Evolutionary conservation across 2,113 vertebrate species (phyloP), one percentile per base, ranked within the genome.

Genomic region (Colius striatus): DNA sequence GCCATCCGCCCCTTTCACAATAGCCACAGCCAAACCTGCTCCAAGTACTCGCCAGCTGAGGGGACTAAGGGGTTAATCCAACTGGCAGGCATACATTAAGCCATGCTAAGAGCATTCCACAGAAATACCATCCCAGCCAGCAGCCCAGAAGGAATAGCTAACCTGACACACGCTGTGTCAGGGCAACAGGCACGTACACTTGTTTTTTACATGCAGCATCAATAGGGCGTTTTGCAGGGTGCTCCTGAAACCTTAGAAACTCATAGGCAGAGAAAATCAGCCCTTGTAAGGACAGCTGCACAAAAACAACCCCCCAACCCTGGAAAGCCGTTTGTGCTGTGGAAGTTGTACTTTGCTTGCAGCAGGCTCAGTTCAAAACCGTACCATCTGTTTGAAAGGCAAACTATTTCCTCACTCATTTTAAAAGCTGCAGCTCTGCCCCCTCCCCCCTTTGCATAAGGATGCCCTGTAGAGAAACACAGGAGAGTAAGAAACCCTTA

Each of bases 61-160:
- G 85, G 34, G 6, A 47, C 32, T 15, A 43, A 95, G 68, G 95
- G 90, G 93, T 96, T 96, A 96, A 97, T 47, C 14, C 87, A 32
- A 14, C 87, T 77, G 6, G 0, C 84, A 85, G 84, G 63, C 81
- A 74, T 14, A 78, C 92, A 67, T 78, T 81, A 50, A 65, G 75
- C 72, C 53, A 2, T 5, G 60, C 85, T 90, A 26, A 84, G 90
- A 95, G 93, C 95, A 90, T 95, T 96, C 92, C 96, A 92, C 53
- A 90, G 80, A 84, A 90, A 93, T 45, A 43, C 90, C 90, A 71
- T 29, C 80, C 85, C 34, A 86, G 67, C 54, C 12, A 27, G 82
- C 66, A 63, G 76, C 70, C 53, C 22, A 16, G 27, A 9, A 62
- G 81, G 79, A 92, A 45, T 9, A 61, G 92, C 79, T 77, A 48